A percentile compares a stretch with the other conserved stretches of the same genome.
phyloP scores from a whole-genome alignment of 2,113 vertebrate species.

The Mustela lutreola region DNA sequence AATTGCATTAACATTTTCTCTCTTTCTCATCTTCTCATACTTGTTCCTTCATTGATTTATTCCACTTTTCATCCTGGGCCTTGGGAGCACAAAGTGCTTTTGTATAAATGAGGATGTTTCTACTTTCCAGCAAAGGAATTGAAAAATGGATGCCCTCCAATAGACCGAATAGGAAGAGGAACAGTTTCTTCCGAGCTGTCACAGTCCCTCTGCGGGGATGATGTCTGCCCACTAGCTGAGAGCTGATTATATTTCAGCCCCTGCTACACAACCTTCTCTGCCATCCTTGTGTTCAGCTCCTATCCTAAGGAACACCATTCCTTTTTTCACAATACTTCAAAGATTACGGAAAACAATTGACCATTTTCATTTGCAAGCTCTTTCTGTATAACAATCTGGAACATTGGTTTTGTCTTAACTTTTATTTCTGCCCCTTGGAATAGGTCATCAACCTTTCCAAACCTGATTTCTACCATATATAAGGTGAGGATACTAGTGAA shows the following conservation, averaged over 20 bases:
- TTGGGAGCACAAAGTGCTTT: background rate
- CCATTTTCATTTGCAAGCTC: conserved; percentile 54
- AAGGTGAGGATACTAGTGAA: conserved; percentile 60
- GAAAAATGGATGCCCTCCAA: background rate
- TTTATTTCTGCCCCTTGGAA: background rate
- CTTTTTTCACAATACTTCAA: background rate
- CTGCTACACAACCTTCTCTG: background rate
- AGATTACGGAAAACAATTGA: background rate
- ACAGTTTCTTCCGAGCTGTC: background rate
- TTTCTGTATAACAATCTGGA: background rate
- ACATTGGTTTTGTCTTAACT: conserved; percentile 14
- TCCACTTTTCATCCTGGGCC: background rate
- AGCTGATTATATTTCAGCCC: background rate
- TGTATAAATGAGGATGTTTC: background rate
- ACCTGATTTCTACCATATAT: background rate
- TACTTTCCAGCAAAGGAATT: background rate
- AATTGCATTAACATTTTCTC: background rate
- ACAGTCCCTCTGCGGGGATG: too few relatives aligned
- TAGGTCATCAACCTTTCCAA: conserved; percentile 5
- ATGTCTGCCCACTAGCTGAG: background rate
- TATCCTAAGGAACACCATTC: background rate
- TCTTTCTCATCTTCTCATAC: background rate
- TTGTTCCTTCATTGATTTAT: background rate
- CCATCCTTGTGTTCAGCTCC: background rate
- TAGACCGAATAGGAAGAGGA: background rate